Evolutionary conservation across 2,113 vertebrate genomes (phyloP), one percentile per base, ranked within the genome.

Genomic region (Zosterops hypoxanthus): DNA sequence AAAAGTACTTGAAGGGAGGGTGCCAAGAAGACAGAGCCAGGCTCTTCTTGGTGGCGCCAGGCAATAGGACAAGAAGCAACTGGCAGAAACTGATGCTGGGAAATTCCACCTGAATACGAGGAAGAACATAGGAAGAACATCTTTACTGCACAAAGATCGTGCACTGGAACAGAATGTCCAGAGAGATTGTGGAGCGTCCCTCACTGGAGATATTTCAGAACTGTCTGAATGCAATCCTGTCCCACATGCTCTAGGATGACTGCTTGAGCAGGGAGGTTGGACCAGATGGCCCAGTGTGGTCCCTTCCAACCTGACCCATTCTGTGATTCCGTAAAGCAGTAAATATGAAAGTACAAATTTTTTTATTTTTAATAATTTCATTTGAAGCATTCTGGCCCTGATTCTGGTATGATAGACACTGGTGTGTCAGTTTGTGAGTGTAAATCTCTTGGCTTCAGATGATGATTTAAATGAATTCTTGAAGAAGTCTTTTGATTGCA

Each of bases 121-220:
- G 20, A 46, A 66, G 28, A 82, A 41, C 11, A n/a, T 44, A 60
- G 13, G 20, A 46, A 66, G 28, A 82, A 41, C 11, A n/a, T 44
- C 31, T 36, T 66, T 52, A 44, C 3, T 59, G 23, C 17, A 20
- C 20, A 23, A 20, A 29, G 46, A 22, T 28, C 0, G 0, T 0
- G 1, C 39, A 31, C n/a, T 55, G n/a, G 24, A 60, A 68, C n/a
- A 61, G 21, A 75, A 60, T 60, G 9, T 17, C 29, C 39, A 47
- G 46, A 68, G 76, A 31, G 20, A 11, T 2, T 31, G 20, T 47
- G 46, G 46, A 60, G n/a, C 41, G 9, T 53, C 24, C 20, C n/a
- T 60, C 25, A 15, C 20, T 34, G 61, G 36, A 47, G 11, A 26
- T 60, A 34, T 25, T 41, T 13, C 39, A 68, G 24, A 68, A 39